Evolutionary conservation across 2,888 invertebrate genomes (phyloP).

Genomic region (Sphaerophoria rueppellii): DNA sequence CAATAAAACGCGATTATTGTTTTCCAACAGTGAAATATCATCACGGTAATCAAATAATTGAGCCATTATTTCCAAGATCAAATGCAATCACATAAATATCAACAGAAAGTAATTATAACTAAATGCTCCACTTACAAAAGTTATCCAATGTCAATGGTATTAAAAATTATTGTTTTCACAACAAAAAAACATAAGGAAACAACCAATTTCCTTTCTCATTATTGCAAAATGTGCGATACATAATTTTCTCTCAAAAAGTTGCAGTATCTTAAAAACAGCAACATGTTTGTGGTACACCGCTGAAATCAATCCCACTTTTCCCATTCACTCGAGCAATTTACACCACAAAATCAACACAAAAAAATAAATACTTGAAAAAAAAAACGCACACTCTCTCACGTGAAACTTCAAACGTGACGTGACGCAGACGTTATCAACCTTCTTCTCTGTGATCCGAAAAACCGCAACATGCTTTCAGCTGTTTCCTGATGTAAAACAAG

Average conservation of each 20-base stretch:
- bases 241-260: neutral
- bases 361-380: neutral
- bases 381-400: neutral
- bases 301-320: slow-evolving; percentile 24
- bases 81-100: too few species aligned
- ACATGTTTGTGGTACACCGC: slow-evolving; percentile 31
- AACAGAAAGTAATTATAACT: neutral
- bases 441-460: neutral
- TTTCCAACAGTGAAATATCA: too few species aligned
- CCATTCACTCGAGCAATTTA: neutral
- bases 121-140: neutral
- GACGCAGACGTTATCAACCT: slow-evolving; percentile 2
- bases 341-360: neutral
- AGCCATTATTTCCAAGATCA: too few species aligned
- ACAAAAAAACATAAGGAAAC: neutral
- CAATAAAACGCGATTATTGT: too few species aligned
- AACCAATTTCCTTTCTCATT: neutral
- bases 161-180: neutral
- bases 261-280: slow-evolving; percentile 5
- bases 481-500: slow-evolving; percentile 68
- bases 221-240: neutral
- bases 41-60: too few species aligned
- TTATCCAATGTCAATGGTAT: neutral
- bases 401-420: slow-evolving; percentile 32
- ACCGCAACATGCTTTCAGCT: slow-evolving; percentile 54